Percentiles rank a stretch among this genome's conserved stretches.
Evolutionary conservation across 2,797 vertebrate genomes (phyloP).

Genomic region (Poecilia picta): DNA sequence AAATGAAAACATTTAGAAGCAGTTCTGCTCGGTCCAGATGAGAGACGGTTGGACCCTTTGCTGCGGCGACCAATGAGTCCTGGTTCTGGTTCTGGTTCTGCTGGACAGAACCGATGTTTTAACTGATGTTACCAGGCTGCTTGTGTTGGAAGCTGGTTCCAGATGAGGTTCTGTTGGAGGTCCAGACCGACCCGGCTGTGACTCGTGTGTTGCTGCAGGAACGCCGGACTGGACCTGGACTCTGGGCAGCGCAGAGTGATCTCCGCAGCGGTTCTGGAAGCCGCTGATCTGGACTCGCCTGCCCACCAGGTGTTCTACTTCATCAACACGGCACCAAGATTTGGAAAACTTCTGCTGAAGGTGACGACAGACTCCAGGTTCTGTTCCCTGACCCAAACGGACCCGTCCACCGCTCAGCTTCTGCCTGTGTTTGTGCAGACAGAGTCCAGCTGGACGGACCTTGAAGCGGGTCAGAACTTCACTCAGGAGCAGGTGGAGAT

Average conservation of each 20-base stretch:
- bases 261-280: conserved; percentile 77
- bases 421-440: conserved; percentile 46
- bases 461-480: conserved; percentile 78
- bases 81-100: too few relatives aligned
- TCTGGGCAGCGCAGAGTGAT: conserved; percentile 73
- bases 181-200: background rate
- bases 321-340: conserved; percentile 63
- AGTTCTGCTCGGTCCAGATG: too few relatives aligned
- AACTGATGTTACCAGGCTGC: too few relatives aligned
- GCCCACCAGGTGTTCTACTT: conserved; percentile 55
- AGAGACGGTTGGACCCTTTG: too few relatives aligned
- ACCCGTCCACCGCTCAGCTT: background rate
- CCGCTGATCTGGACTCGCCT: conserved; percentile 72
- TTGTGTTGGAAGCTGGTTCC: background rate
- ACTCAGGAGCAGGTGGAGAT: conserved; percentile 78
- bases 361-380: conserved; percentile 37
- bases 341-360: conserved; percentile 76
- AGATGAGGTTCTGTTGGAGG: background rate
- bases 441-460: conserved; percentile 57
- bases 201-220: conserved; percentile 56
- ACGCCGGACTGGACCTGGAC: conserved; percentile 70
- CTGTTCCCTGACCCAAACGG: background rate
- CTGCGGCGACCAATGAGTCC: too few relatives aligned
- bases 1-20: background rate
- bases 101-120: too few relatives aligned